Base-by-base conservation (phyloP, 53 echinoderm and acorn worm genomes). In the Hippasteria phrygiana region DNA sequence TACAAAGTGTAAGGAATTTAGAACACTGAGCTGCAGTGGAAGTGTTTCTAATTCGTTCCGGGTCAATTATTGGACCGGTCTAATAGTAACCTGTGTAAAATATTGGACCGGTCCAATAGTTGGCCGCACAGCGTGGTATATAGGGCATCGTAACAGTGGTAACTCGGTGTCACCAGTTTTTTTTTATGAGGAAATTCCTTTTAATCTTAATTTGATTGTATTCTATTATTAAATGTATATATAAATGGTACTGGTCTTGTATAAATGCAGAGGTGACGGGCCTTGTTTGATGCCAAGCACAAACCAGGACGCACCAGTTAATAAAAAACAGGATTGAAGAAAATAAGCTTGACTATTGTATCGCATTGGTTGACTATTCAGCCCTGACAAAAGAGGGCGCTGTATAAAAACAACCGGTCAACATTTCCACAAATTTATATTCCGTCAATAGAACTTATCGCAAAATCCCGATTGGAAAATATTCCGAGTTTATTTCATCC, bases 181-280 rank as follows among this genome's bases (percentile, higher is more conserved):
- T 22, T 59, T 72, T 22, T 72, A 41, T 42, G 72, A 40, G 40
- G 72, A 41, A 43, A 72, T 40, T 72, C 39, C n/a, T 72, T 67
- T 34, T 65, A 65, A 67, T 9, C 41, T 72, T 48, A 48, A 48
- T 48, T 67, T 67, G 69, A 67, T 67, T 67, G 69, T 67, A 67
- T 67, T 67, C 34, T 73, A 43, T 73, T 48, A 85, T 85, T 26
- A 85, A 69, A 71, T 85, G 85, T 85, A 85, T 85, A 85, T 85
- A 85, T 70, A 71, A 85, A 85, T 70, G 85, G 85, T 85, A 85
- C 85, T 85, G 85, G 85, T 85, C 70, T 85, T 85, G 85, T 85
- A 85, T 70, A 85, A 85, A 85, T 85, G 85, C 85, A 50, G 70
- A 85, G 85, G 85, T 85, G 70, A n/a, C 53, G 35, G 69, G 70